Conservation (phyloP, 2,888 invertebrate genomes). For the Sepioteuthis lessoniana region DNA sequence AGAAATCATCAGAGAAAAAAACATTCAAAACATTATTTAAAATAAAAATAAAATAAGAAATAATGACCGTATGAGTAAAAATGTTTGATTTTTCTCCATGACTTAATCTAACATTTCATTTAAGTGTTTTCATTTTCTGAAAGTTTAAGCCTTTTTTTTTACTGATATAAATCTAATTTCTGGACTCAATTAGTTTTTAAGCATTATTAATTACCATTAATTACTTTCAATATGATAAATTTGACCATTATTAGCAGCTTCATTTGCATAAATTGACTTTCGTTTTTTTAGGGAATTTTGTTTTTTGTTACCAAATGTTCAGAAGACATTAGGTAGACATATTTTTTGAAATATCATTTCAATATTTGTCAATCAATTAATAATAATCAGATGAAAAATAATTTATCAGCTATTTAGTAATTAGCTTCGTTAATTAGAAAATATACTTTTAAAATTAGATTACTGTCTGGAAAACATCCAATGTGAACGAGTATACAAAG, state of each 20-base stretch:
- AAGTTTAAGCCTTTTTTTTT: too few species aligned
- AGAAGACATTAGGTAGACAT: background rate
- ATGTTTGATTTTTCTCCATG: too few species aligned
- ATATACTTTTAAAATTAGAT: background rate
- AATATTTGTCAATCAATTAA: background rate
- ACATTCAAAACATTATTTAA: too few species aligned
- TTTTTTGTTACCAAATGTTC: background rate
- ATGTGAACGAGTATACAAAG: too few species aligned
- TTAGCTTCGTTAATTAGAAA: background rate
- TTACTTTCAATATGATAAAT: constrained; percentile 5
- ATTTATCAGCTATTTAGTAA: background rate
- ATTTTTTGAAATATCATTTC: background rate
- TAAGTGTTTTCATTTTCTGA: too few species aligned
- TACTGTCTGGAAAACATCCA: background rate
- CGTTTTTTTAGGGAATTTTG: background rate
- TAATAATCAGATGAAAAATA: background rate
- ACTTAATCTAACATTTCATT: too few species aligned
- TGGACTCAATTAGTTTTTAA: too few species aligned
- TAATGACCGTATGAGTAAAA: too few species aligned
- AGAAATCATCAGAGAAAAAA: too few species aligned
- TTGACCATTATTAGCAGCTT: background rate
- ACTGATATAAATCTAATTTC: too few species aligned
- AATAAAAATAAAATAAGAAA: too few species aligned
- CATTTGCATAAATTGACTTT: background rate
- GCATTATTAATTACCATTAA: background rate